Base-by-base conservation (phyloP, 2,113 vertebrate genomes). In the Ictidomys tridecemlineatus region DNA sequence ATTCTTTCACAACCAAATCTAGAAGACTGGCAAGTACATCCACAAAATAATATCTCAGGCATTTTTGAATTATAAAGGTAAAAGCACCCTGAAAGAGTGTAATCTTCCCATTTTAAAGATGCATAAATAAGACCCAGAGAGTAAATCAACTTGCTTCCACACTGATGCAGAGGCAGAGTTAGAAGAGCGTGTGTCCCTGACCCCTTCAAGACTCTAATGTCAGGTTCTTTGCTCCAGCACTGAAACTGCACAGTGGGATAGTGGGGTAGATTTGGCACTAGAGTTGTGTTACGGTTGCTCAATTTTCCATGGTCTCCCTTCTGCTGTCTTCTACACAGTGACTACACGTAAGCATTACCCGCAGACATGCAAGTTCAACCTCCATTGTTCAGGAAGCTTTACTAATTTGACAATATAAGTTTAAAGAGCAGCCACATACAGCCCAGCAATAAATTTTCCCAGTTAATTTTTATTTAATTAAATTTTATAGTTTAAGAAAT, bases 401-500 rank as follows among this genome's bases (percentile, higher is more conserved):
- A 96, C 53, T 84, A 53, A 84, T 53, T 69, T 45, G n/a, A 92
- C 90, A 26, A 86, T 74, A 53, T 34, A 73, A 18, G 26, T 42
- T 83, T 82, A 77, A 78, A 95, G 93, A 58, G 42, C 51, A 58
- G 63, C 3, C 17, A 17, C 78, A 51, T 69, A 67, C 1, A 88
- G 24, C 1, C 18, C 65, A 80, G 69, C 4, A 76, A 11, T 58
- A 20, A 24, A 34, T 48, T 67, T 65, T 86, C 53, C 28, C 83
- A 77, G 28, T n/a, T 85, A 53, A 32, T 12, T 22, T 89, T 91
- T 67, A 48, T 70, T 85, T 48, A 51, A 76, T 12, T 91, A 17
- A 45, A 69, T 91, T 91, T 77, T 80, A 73, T 32, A 73, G 30
- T 92, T 79, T n/a, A 95, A 92, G 67, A 93, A 80, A 85, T 39